Conservation (phyloP, 2,113 vertebrate species). For the Lamprologus callipterus region DNA sequence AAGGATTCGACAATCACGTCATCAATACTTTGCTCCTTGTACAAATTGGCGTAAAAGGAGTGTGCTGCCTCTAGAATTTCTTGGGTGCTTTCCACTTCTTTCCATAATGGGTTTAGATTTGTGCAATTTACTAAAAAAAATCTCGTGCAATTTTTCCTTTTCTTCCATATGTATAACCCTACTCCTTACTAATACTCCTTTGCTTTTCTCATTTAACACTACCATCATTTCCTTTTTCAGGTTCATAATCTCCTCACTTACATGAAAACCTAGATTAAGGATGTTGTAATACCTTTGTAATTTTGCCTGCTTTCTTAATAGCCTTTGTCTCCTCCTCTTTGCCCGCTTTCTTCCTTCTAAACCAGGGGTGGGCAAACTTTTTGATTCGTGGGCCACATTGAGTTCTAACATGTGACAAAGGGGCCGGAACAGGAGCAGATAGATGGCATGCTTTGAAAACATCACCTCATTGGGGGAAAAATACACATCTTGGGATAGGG, state of each 20-base stretch:
- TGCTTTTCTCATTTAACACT: background rate
- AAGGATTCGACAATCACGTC: accelerated
- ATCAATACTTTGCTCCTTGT: background rate
- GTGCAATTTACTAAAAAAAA: background rate
- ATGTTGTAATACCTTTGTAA: background rate
- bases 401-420: too few relatives aligned
- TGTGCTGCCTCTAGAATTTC: background rate
- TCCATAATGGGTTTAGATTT: background rate
- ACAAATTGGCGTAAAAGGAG: background rate
- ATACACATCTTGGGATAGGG: too few relatives aligned
- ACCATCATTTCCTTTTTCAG: background rate
- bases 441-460: too few relatives aligned
- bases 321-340: background rate
- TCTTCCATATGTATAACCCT: background rate
- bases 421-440: too few relatives aligned
- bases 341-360: accelerated
- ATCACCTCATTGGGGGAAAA: too few relatives aligned
- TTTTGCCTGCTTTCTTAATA: background rate
- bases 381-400: too few relatives aligned
- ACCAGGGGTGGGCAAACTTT: background rate
- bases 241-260: background rate
- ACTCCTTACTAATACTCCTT: background rate
- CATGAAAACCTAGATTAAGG: background rate
- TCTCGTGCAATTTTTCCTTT: accelerated
- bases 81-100: background rate